Base-by-base conservation (phyloP, 2,888 invertebrate genomes). In the Mellilla xanthometata region DNA sequence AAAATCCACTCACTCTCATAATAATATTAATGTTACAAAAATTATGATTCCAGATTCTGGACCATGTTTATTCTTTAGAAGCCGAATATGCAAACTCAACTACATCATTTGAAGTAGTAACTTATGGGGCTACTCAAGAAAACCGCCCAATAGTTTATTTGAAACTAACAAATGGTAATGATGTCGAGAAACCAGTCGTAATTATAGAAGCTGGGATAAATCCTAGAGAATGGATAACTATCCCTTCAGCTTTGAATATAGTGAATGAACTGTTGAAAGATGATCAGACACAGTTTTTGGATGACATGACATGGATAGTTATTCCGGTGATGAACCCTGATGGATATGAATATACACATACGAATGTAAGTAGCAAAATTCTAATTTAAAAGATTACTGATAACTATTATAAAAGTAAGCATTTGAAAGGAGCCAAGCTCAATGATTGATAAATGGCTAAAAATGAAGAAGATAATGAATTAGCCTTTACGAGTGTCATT, bases 271-370 rank as follows among this genome's bases (percentile, higher is more conserved):
- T 95, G 34, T 72, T 93, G 9, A 89, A 86, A 44, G 90, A 91
- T 45, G 65, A 68, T 67, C 38, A 74, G 46, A 61, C 59, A 1
- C 61, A 71, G 10, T 68, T 93, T 28, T 69, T 93, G 13, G 76
- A 91, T 42, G 76, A 84, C 24, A 84, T 92, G 29, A 93, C 94
- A 58, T 94, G 94, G 92, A 90, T 91, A 52, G 71, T 93, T n/a
- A 67, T 94, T n/a, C 94, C 95, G 0, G 89, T 92, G 12, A 60
- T 93, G 13, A 95, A 95, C 72, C 94, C 94, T 3, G 95, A 95
- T 79, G 95, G 95, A 10, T 95, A 94, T 62, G 93, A 92, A 68
- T 94, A 90, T 72, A 91, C 92, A 0, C 91, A 91, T 65, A 81
- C 85, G 2, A 77, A 75, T 60, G 91, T 91, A 76, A 84, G 88